Evolutionary conservation across 2,113 vertebrate genomes (phyloP), one percentile per base, ranked within the genome.

Genomic region (Lucifuga dentata): DNA sequence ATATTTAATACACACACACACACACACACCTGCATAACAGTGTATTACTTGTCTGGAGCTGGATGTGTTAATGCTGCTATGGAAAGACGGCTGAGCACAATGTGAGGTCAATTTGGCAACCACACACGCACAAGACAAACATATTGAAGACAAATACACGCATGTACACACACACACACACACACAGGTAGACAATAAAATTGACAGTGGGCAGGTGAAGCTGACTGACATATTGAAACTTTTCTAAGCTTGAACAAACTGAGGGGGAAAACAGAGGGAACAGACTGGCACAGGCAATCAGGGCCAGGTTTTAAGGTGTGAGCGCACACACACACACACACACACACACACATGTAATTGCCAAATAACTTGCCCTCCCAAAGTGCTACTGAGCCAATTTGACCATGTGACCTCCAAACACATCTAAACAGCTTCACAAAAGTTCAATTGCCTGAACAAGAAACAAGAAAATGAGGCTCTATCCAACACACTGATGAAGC

Each of bases 401-500:
- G 68, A 81, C 49, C 68, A 21, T 7, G 5, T 17, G 57, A 81
- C 62, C 50, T 52, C 29, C 26, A 24, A 10, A 36, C 62, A 63
- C 8, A 26, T 13, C 29, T 44, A 21, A 56, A 6, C 23, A 32
- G 46, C 26, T 69, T 56, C 46, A 40, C 43, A 9, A 43, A 23
- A 9, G 9, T 52, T 69, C 12, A 9, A 64, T 70, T 62, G 23
- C 11, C 38, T 62, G 50, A 79, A 73, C 17, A 23, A 45, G 35
- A 26, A 36, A n/a, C n/a, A n/a, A n/a, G 53, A 65, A 72, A 69
- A 59, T 40, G 48, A 72, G 23, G 35, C 44, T 32, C 39, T 9
- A 6, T 60, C 50, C 46, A 45, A 43, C 53, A 32, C 52, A 63
- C 39, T 59, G 23, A 76, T 76, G 41, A 78, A 41, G 40, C 2